Evolutionary conservation across 2,888 invertebrate genomes (phyloP), one percentile per base, ranked within the genome.

Genomic region (Baccha elongata): DNA sequence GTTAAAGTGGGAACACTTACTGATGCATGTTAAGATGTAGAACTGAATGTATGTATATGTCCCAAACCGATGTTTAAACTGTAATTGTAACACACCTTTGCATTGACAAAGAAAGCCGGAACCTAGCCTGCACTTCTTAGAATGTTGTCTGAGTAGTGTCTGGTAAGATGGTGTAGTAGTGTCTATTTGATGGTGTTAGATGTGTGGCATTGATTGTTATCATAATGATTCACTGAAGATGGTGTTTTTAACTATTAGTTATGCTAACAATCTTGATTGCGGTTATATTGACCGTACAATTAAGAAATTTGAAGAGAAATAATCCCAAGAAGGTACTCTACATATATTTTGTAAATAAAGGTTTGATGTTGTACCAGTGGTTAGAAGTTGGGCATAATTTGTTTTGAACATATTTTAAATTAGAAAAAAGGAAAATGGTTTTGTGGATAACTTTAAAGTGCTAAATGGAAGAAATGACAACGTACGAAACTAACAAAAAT

Each of bases 31-130:
- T 48, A 2, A 32, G 17, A 11, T 29, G 11, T 32, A 29, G 15
- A 21, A 10, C 5, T n/a, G n/a, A 13, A n/a, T 29, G 11, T 52
- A 75, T 53, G 62, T n/a, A 50, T 13, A 44, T 11, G 10, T 10
- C 4, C 11, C 11, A 23, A 23, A 19, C 32, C n/a, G n/a, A n/a
- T n/a, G n/a, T n/a, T n/a, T n/a, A n/a, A 37, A 37, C 37, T 35
- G 35, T 7, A n/a, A 74, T 67, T 79, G 52, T 52, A 68, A 68
- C 68, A 60, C 73, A 79, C 40, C 67, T 72, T 72, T 72, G 60
- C 60, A 73, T 68, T 73, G 60, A 73, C 67, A 79, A 72, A 69
- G 78, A 72, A 67, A 79, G 79, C 73, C 73, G 79, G 79, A 79
- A 79, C 79, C 73, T 62, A 79, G 73, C 79, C 73, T 62, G 73